phyloP scores from a whole-genome alignment of 2,888 invertebrate genomes.

The Bhutanitis thaidina region DNA sequence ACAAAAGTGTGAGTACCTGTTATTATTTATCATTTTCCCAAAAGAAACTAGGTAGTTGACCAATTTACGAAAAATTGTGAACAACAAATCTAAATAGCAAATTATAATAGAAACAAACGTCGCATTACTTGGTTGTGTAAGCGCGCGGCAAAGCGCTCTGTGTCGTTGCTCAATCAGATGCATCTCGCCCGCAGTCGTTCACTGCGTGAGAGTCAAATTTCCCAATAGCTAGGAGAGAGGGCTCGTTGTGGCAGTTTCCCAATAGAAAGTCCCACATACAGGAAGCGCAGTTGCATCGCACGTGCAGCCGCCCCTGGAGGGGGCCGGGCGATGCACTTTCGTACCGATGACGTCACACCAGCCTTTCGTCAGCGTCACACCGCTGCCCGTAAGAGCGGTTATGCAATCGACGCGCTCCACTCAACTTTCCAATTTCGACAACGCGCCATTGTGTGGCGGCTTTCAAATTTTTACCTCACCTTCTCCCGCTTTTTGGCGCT shows the following conservation, averaged over 20 bases:
- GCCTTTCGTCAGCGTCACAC: slow-evolving; percentile 74
- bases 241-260: slow-evolving; percentile 59
- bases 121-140: slow-evolving; percentile 52
- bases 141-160: slow-evolving; percentile 48
- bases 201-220: slow-evolving; percentile 60
- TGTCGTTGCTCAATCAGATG: slow-evolving; percentile 67
- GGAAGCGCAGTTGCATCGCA: slow-evolving; percentile 51
- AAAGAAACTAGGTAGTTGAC: background rate
- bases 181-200: slow-evolving; percentile 64
- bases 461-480: slow-evolving; percentile 77
- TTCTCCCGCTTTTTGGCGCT: slow-evolving; percentile 66
- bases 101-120: slow-evolving; percentile 27
- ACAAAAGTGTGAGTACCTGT: slow-evolving; percentile 57
- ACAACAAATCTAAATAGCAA: background rate
- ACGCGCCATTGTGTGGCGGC: slow-evolving; percentile 77
- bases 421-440: slow-evolving; percentile 80
- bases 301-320: slow-evolving; percentile 37
- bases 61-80: background rate
- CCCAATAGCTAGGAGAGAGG: slow-evolving; percentile 53
- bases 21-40: background rate
- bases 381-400: slow-evolving; percentile 72
- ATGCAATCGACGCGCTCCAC: slow-evolving; percentile 72
- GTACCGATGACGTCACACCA: slow-evolving; percentile 67
- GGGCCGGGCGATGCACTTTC: slow-evolving; percentile 77
- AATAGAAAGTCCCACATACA: slow-evolving; percentile 76